Conservation (phyloP, 2,888 invertebrate genomes). For the Diarsia dahlii region DNA sequence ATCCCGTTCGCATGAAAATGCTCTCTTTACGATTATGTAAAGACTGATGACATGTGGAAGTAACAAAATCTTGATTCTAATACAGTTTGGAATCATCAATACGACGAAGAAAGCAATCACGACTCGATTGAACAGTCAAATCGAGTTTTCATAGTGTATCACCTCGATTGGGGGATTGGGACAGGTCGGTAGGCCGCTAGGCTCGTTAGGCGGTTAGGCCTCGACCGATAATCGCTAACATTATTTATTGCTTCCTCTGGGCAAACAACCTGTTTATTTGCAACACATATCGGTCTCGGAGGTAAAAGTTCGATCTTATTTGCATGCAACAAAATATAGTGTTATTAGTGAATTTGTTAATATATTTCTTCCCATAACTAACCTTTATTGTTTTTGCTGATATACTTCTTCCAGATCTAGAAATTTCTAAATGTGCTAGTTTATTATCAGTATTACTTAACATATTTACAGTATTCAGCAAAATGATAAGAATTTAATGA, state of each 20-base stretch:
- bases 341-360: neutral
- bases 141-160: slow-evolving; percentile 50
- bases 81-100: too few relatives aligned
- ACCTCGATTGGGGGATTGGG: slow-evolving; percentile 33
- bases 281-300: slow-evolving; percentile 43
- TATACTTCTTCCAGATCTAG: neutral
- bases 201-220: slow-evolving; percentile 52
- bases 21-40: too few relatives aligned
- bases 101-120: too few relatives aligned
- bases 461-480: neutral
- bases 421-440: neutral
- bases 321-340: slow-evolving; percentile 19
- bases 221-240: slow-evolving; percentile 47
- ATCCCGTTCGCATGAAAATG: too few relatives aligned
- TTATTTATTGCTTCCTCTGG: slow-evolving; percentile 69
- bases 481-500: neutral
- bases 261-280: slow-evolving; percentile 62
- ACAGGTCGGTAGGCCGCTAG: slow-evolving; percentile 39
- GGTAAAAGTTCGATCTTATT: slow-evolving; percentile 32
- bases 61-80: too few relatives aligned
- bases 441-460: neutral
- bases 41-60: too few relatives aligned
- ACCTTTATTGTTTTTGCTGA: neutral
- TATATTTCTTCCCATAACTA: neutral
- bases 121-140: slow-evolving; percentile 25